Conservation (phyloP, 2,888 invertebrate species). For the Sphecodes monilicornis region DNA sequence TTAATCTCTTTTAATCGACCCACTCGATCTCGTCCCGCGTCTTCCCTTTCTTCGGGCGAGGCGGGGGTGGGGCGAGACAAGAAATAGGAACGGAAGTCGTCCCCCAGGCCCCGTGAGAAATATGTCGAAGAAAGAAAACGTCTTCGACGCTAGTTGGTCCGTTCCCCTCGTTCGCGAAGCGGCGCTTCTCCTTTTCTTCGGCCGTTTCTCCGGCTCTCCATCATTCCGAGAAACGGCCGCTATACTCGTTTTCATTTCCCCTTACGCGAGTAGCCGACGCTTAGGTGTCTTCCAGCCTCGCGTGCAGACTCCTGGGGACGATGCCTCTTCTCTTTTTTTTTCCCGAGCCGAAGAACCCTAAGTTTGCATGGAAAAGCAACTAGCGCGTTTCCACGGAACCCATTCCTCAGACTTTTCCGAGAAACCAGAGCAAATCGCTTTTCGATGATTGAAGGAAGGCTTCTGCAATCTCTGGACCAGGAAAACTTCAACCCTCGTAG, state of each 20-base stretch:
- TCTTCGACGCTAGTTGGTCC: slow-evolving; percentile 42
- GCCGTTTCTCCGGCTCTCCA: slow-evolving; percentile 55
- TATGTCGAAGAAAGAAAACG: slow-evolving; percentile 60
- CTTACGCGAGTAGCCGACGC: slow-evolving; percentile 77
- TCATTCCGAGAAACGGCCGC: slow-evolving; percentile 77
- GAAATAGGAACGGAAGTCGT: slow-evolving; percentile 71
- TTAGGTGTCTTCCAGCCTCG: slow-evolving; percentile 28
- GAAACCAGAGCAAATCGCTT: neutral
- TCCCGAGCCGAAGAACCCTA: neutral
- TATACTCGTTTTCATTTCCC: slow-evolving; percentile 81
- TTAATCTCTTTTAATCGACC: slow-evolving; percentile 57
- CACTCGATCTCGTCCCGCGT: slow-evolving; percentile 35
- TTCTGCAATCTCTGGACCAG: neutral
- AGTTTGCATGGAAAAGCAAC: slow-evolving; percentile 1
- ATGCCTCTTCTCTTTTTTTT: slow-evolving; percentile 6
- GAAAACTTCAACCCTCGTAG: neutral
- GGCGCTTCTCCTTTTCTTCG: slow-evolving; percentile 57
- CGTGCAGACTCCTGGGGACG: slow-evolving; percentile 33
- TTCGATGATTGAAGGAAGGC: neutral
- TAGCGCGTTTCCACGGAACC: neutral
- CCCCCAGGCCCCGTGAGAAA: slow-evolving; percentile 65
- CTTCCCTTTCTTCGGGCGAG: slow-evolving; percentile 34
- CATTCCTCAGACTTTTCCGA: neutral
- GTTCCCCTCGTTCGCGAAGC: slow-evolving; percentile 30
- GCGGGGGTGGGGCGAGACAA: slow-evolving; percentile 29